Evolutionary conservation across 2,888 invertebrate genomes (phyloP).

Genomic region (Thysanoteuthis rhombus): DNA sequence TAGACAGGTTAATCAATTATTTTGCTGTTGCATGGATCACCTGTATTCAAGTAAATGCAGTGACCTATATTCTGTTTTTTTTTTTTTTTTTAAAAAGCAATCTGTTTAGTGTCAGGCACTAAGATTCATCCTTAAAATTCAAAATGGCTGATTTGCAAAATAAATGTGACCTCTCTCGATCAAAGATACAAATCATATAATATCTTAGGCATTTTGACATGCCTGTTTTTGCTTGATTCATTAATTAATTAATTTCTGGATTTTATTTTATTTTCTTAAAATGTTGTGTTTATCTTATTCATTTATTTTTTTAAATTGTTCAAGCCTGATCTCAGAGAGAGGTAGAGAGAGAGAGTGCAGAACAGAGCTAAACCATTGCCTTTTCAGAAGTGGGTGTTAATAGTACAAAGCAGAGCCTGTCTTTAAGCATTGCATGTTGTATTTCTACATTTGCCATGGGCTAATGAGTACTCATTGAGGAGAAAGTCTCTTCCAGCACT

Average conservation of each 20-base stretch:
- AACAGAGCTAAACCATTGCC: background rate
- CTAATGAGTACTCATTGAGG: background rate
- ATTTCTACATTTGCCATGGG: background rate
- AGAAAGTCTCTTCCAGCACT: background rate
- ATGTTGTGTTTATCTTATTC: background rate
- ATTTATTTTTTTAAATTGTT: background rate
- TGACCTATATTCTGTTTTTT: background rate
- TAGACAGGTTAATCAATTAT: background rate
- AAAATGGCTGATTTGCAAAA: background rate
- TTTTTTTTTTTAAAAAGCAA: too few species aligned
- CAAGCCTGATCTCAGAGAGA: background rate
- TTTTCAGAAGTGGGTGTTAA: background rate
- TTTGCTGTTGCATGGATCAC: background rate
- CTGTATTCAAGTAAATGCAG: background rate
- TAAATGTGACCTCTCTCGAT: background rate
- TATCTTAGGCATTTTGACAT: slow-evolving; percentile 12
- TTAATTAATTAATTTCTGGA: slow-evolving; percentile 12
- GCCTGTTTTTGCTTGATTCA: background rate
- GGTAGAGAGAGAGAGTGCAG: background rate
- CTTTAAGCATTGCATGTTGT: background rate
- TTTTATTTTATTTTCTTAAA: background rate
- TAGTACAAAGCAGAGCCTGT: background rate
- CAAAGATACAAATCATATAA: background rate
- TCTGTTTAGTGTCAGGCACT: background rate
- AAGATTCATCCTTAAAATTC: background rate